phyloP scores from a whole-genome alignment of 2,888 invertebrate species.

The Drosophila phalerata region DNA sequence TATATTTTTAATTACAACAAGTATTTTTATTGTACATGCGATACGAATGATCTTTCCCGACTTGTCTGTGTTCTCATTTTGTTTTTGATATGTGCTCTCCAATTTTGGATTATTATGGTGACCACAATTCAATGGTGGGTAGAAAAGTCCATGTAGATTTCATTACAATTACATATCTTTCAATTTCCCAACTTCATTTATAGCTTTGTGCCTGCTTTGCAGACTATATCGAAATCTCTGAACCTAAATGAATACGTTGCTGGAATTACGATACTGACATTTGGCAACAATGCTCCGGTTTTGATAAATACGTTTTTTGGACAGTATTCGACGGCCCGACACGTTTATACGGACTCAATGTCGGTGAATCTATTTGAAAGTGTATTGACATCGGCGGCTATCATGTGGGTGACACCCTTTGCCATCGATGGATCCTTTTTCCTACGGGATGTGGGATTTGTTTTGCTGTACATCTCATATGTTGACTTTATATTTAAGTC shows the following conservation, averaged over 20 bases:
- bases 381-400: constrained; percentile 87
- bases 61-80: constrained; percentile 16
- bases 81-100: background rate
- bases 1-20: constrained; percentile 40
- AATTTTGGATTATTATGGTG: constrained; percentile 39
- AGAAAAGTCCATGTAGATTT: background rate
- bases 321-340: constrained; percentile 83
- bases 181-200: background rate
- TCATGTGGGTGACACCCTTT: constrained; percentile 87
- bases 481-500: constrained; percentile 32
- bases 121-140: constrained; percentile 46
- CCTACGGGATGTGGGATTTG: constrained; percentile 47
- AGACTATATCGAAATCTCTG: constrained; percentile 85
- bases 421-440: constrained; percentile 66
- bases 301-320: constrained; percentile 88
- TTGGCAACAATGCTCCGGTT: constrained; percentile 90
- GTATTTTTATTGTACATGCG: constrained; percentile 42
- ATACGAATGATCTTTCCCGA: constrained; percentile 10
- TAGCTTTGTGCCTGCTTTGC: constrained; percentile 87
- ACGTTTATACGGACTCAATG: constrained; percentile 85
- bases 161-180: background rate
- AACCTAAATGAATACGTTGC: constrained; percentile 87
- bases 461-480: constrained; percentile 30
- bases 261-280: constrained; percentile 90
- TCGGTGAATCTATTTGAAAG: constrained; percentile 89